phyloP scores from a whole-genome alignment of 2,888 invertebrate species.

The Lasioglossum oenotherae region DNA sequence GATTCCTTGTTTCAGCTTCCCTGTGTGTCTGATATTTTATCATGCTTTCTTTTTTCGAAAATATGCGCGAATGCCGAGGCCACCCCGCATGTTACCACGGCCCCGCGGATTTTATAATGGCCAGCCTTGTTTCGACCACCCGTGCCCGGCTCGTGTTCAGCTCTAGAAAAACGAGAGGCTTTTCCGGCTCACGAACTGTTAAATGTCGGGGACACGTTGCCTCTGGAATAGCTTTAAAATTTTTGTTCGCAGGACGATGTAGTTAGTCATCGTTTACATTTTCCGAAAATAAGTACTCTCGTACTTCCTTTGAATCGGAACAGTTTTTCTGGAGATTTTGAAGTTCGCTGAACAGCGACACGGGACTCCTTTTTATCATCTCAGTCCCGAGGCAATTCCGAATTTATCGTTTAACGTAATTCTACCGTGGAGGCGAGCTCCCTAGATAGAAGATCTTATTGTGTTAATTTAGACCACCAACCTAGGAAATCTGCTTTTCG shows the following conservation, averaged over 20 bases:
- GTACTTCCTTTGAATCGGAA: too few species aligned
- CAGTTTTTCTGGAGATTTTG: neutral
- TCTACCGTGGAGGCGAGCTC: neutral
- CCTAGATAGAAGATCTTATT: constrained; percentile 15
- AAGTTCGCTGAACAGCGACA: neutral
- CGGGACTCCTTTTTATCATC: neutral
- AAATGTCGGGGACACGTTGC: neutral
- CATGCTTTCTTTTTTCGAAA: neutral
- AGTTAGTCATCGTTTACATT: neutral
- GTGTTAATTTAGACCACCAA: constrained; percentile 3
- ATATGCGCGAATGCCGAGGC: neutral
- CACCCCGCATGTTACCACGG: neutral
- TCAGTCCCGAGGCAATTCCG: neutral
- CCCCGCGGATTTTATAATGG: neutral
- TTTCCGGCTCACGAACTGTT: neutral
- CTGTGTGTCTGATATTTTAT: constrained; percentile 10
- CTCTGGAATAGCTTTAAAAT: neutral
- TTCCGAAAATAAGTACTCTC: neutral
- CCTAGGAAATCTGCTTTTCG: constrained; percentile 36
- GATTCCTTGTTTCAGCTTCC: constrained; percentile 7
- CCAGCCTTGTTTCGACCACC: constrained; percentile 15
- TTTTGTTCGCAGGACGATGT: neutral
- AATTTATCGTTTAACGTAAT: constrained; percentile 3
- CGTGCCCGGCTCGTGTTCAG: neutral
- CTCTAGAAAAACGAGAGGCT: neutral